Conservation (phyloP, 2,888 invertebrate genomes). For the Leucophenga montana region DNA sequence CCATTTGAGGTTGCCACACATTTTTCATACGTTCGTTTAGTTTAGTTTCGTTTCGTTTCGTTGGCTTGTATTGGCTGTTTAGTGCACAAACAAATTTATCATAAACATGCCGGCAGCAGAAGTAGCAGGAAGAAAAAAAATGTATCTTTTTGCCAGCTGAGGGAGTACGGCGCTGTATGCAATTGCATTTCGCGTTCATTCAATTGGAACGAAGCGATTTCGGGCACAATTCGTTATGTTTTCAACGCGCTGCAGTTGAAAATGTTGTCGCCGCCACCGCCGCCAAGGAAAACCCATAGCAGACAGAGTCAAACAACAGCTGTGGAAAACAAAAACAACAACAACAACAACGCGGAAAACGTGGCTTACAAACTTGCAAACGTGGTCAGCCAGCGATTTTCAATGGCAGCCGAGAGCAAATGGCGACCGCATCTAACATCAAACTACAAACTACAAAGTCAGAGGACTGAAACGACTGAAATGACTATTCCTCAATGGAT, state of each 20-base stretch:
- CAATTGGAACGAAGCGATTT: constrained; percentile 72
- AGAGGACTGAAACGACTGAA: background rate
- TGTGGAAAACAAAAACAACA: no score
- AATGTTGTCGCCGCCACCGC: no score
- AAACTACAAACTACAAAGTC: constrained; percentile 56
- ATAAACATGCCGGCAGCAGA: constrained; percentile 34
- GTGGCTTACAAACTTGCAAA: constrained; percentile 22
- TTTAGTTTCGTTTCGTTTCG: background rate
- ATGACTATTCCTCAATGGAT: constrained; percentile 1
- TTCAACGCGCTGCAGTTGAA: constrained; percentile 47
- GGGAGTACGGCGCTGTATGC: no score
- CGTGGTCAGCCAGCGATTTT: constrained; percentile 44
- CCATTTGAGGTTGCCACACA: constrained; percentile 37
- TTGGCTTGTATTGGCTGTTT: constrained; percentile 42
- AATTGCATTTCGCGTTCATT: constrained; percentile 57
- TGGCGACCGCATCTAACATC: constrained; percentile 44
- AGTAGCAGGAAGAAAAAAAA: constrained; percentile 23
- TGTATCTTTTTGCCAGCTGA: no score
- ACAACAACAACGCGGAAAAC: constrained; percentile 37
- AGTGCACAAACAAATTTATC: constrained; percentile 55
- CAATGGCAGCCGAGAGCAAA: constrained; percentile 48
- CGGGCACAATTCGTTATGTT: constrained; percentile 66
- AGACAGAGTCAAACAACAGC: constrained; percentile 8
- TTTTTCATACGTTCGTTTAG: no score
- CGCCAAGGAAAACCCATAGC: background rate